Percentiles rank a stretch among this genome's conserved stretches.
phyloP scores from a whole-genome alignment of 2,888 invertebrate genomes.

The Pyrrhosoma nymphula region DNA sequence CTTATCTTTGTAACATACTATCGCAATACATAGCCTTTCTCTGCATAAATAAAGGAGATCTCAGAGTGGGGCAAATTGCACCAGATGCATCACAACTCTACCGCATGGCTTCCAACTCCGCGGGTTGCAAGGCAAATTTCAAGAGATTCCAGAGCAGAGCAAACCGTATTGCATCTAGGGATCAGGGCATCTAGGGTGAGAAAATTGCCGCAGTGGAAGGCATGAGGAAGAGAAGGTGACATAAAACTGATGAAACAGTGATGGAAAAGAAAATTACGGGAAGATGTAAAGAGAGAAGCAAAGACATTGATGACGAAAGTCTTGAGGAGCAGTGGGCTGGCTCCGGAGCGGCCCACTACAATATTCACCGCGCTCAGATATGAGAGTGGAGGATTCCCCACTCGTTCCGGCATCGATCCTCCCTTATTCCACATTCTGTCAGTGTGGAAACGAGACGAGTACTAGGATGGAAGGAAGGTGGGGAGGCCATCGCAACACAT shows the following conservation, averaged over 20 bases:
- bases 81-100: too few relatives aligned
- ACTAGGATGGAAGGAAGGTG: not conserved
- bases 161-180: too few relatives aligned
- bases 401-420: slow-evolving; percentile 14
- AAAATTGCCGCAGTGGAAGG: too few relatives aligned
- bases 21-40: too few relatives aligned
- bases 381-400: not conserved
- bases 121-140: too few relatives aligned
- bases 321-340: not conserved
- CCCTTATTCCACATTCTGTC: not conserved
- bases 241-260: not conserved
- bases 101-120: too few relatives aligned
- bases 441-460: not conserved
- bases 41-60: too few relatives aligned
- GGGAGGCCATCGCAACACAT: slow-evolving; percentile 22
- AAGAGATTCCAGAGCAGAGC: too few relatives aligned
- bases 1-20: too few relatives aligned
- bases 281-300: not conserved
- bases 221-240: not conserved
- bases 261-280: not conserved
- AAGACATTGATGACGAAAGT: not conserved
- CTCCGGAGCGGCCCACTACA: not conserved
- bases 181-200: too few relatives aligned
- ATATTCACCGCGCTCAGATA: slow-evolving; percentile 37
- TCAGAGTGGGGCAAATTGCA: too few relatives aligned